These are phyloP conservation scores for Oreotrochilus melanogaster DNA, from an alignment of 2,113 vertebrate genomes.

Conservation along the genomic window DNA sequence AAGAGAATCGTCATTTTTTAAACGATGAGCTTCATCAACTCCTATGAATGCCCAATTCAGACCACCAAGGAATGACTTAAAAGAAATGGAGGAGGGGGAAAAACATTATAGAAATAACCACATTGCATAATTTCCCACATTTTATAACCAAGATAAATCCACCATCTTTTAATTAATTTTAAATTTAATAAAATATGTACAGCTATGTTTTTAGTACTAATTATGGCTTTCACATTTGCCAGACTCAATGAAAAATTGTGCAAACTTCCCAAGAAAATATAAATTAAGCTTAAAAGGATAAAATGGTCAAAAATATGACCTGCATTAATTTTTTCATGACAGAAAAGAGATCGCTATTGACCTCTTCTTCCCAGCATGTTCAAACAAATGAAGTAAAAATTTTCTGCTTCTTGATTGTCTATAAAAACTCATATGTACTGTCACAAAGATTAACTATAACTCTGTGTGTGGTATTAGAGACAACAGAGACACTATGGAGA, in stretches of 20 bases:
- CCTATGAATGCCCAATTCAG: conserved; percentile 97
- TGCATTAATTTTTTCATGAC: not conserved
- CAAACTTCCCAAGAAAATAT: not conserved
- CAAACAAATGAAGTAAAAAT: not conserved
- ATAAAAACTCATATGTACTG: not conserved
- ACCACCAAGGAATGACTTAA: conserved; percentile 92
- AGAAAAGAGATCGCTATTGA: not conserved
- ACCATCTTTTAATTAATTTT: not conserved
- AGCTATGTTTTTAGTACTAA: not conserved
- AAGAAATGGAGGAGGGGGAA: not conserved
- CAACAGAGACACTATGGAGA: not conserved
- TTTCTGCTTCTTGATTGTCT: not conserved
- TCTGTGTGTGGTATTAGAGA: not conserved
- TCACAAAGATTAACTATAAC: not conserved
- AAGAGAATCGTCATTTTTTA: conserved; percentile 98
- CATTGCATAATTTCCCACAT: not conserved
- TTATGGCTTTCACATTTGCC: not conserved
- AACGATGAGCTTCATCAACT: conserved; percentile 96
- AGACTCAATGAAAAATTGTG: not conserved
- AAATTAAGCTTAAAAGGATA: not conserved
- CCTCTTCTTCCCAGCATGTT: not conserved
- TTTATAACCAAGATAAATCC: not conserved
- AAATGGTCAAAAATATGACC: not conserved
- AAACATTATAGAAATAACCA: not conserved
- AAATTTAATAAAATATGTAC: not conserved